Base-by-base conservation (phyloP, 2,888 invertebrate genomes). In the Dryococelus australis region DNA sequence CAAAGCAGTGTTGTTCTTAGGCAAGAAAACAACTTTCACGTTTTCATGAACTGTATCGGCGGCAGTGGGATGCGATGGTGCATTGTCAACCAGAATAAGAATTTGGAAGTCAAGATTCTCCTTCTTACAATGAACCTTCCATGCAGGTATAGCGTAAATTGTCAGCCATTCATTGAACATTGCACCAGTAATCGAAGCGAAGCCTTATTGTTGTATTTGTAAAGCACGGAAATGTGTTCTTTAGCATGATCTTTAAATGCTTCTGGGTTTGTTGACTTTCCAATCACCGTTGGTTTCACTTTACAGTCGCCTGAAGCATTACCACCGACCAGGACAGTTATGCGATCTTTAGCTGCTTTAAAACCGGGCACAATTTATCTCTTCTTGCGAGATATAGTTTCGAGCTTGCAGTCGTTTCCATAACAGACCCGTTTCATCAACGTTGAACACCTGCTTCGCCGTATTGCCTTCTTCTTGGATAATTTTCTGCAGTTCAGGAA, bases 291-390 rank as follows among this genome's bases (percentile, higher is more conserved):
- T 26, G 86, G 86, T 12, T 86, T 86, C 24, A 81, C 16, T 13
- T 83, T 83, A 28, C 43, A 86, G 35, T 86, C 83, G 20, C 83
- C 86, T 2, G 35, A n/a, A 24, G 86, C 83, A 83, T 86, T 86
- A 26, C 83, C 81, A 53, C 83, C 20, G n/a, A 86, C 20, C 26
- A 86, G 47, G 13, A 81, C 16, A 79, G 79, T 26, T 28, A 43
- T n/a, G n/a, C n/a, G n/a, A n/a, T n/a, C n/a, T n/a, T n/a, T n/a
- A n/a, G n/a, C n/a, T n/a, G n/a, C n/a, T 26, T 86, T 86, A 43
- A 86, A 86, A n/a, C 86, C 83, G 8, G 86, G 47, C 47, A 47
- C 47, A 47, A 12, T 47, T 47, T 47, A n/a, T 47, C 6, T 47
- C 47, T 47, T 47, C 47, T 47, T 47, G 47, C 12, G 47, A 47